Evolutionary conservation across 2,113 vertebrate species (phyloP), one percentile per base, ranked within the genome.

Genomic region (Tetrax tetrax): DNA sequence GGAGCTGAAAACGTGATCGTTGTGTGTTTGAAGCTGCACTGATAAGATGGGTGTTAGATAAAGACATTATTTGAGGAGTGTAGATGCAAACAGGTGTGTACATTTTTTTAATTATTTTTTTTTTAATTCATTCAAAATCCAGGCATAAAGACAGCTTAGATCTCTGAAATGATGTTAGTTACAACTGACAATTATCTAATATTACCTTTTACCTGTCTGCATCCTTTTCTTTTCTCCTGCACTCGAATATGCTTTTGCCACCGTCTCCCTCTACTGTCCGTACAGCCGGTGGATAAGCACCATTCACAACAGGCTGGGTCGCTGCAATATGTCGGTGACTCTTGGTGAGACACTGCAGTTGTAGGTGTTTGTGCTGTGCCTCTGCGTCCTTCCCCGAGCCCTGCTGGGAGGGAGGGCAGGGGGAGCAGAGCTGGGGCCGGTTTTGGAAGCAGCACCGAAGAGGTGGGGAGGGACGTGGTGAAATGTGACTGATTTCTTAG

Each of bases 271-370:
- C 51, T 75, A 3, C 77, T 90, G 61, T 41, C 66, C 17, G 0
- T 20, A 8, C 61, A 11, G 12, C 4, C 5, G 4, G 37, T 47
- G 0, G 1, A 47, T 19, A 29, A 63, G 15, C 28, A 18, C 33
- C 23, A 2, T 15, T 54, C 38, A 7, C 13, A 11, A 6, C 14
- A 16, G 33, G 23, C 20, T 25, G 4, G 20, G 71, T 7, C 45
- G 38, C 28, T 51, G 45, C 17, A 9, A 19, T n/a, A 4, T 7
- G 28, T 31, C 24, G 1, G 17, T 33, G 37, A 4, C 33, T 41
- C 14, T 11, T 17, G 31, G 28, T 5, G 28, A 17, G 10, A 1
- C 0, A 0, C 2, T 28, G 3, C 1, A 3, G 31, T 11, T 38
- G n/a, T 15, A 35, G 45, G 4, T 4, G 1, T 12, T 10, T 4